Evolutionary conservation across 2,888 invertebrate species (phyloP).

Genomic region (Cheilosia impressa): DNA sequence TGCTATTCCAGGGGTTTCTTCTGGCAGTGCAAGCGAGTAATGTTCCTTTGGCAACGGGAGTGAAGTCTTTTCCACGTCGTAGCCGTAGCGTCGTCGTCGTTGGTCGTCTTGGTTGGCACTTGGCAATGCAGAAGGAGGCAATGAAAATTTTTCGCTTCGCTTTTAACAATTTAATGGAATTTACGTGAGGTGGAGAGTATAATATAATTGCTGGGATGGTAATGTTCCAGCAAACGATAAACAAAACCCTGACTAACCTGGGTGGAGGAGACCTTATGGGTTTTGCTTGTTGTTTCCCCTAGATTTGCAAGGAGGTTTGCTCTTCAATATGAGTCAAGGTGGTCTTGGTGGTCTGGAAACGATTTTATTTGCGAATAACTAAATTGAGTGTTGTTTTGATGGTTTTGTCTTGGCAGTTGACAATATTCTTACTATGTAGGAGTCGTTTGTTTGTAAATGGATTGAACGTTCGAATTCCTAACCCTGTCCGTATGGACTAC

Average conservation of each 20-base stretch:
- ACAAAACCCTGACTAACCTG: constrained; percentile 8
- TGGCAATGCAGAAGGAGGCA: constrained; percentile 46
- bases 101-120: constrained; percentile 11
- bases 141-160: constrained; percentile 64
- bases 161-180: constrained; percentile 72
- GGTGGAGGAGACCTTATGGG: constrained; percentile 35
- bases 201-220: constrained; percentile 65
- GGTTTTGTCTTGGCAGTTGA: too few relatives aligned
- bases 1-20: constrained; percentile 21
- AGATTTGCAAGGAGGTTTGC: neutral
- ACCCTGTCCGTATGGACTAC: neutral
- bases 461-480: too few relatives aligned
- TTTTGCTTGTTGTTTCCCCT: neutral
- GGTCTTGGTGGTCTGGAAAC: too few relatives aligned
- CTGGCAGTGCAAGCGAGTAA: neutral
- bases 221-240: constrained; percentile 27
- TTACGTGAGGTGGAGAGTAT: constrained; percentile 72
- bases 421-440: too few relatives aligned
- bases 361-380: too few relatives aligned
- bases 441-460: too few relatives aligned
- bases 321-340: neutral
- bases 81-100: neutral
- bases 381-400: too few relatives aligned
- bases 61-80: constrained; percentile 27
- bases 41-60: constrained; percentile 1